Evolutionary conservation across 2,113 vertebrate genomes (phyloP).

Genomic region (Notechis scutatus): DNA sequence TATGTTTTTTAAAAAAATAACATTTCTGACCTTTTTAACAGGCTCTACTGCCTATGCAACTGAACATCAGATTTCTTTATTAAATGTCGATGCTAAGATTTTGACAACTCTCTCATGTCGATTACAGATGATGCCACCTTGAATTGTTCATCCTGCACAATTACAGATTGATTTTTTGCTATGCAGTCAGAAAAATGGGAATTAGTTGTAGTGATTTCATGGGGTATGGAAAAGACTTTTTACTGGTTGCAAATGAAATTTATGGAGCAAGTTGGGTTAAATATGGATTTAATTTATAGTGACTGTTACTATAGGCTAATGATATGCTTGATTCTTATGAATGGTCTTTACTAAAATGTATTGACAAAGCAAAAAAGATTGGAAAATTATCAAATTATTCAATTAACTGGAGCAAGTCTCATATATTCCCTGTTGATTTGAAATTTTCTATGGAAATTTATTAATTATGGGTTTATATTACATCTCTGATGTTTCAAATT

Average conservation of each 20-base stretch:
- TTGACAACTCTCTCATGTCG: background rate
- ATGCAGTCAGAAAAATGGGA: background rate
- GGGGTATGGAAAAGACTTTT: background rate
- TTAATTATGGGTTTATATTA: background rate
- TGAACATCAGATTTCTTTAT: background rate
- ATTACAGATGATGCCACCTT: background rate
- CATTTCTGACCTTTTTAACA: background rate
- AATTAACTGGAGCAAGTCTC: background rate
- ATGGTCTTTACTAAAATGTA: background rate
- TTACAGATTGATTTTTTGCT: background rate
- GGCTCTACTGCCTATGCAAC: background rate
- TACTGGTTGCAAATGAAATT: background rate
- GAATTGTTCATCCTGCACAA: background rate
- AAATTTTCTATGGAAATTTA: background rate
- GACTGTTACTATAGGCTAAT: background rate
- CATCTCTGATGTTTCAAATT: background rate
- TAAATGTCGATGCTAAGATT: background rate
- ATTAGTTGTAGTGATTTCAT: background rate
- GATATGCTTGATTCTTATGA: background rate
- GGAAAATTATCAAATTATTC: background rate
- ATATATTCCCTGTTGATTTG: background rate
- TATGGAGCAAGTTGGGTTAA: background rate
- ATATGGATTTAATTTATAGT: background rate
- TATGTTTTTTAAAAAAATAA: background rate
- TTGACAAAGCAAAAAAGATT: background rate